Base-by-base conservation (phyloP, 2,797 vertebrate species). In the Lacerta agilis region DNA sequence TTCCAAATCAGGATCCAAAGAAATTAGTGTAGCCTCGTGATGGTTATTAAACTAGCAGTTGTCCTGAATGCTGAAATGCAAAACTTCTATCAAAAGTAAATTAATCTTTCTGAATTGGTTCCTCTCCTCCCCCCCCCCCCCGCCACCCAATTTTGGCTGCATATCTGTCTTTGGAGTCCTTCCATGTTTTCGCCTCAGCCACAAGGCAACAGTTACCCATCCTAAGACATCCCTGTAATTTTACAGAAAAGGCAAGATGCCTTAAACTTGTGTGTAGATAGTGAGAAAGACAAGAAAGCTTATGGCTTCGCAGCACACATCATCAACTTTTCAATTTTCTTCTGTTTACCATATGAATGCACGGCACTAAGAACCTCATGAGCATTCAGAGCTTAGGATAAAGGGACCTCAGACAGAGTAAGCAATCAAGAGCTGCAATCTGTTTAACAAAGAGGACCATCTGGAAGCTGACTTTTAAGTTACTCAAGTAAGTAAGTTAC, bases 381-480 rank as follows among this genome's bases (percentile, higher is more conserved):
- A 69, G 6, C 49, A 27, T 8, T 72, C 33, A 49, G 20, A 38
- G 66, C 49, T 71, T 75, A 73, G 10, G 9, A 64, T 75, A 72
- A 25, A 72, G 72, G 61, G 38, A 79, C 73, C 29, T 79, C 79
- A 79, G 29, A 25, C 20, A 20, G 7, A 55, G 67, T 1, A 86
- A 1, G 1, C 27, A 80, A 84, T 66, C 38, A 78, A 5, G 67
- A 5, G n/a, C 49, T 71, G 49, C 15, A 67, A 61, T 38, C 82
- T 67, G n/a, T 23, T 86, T 75, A 75, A 79, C 64, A 79, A 66
- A 88, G 38, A 36, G 15, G 27, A 27, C 64, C 64, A 33, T 85
- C 61, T 87, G 81, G 75, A 83, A 78, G 76, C 67, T 88, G 41
- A 45, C 76, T 88, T 75, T 88, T 88, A 79, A 79, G 49, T 79